Evolutionary conservation across 2,113 vertebrate genomes (phyloP).

Genomic region (Dicerorhinus sumatrensis): DNA sequence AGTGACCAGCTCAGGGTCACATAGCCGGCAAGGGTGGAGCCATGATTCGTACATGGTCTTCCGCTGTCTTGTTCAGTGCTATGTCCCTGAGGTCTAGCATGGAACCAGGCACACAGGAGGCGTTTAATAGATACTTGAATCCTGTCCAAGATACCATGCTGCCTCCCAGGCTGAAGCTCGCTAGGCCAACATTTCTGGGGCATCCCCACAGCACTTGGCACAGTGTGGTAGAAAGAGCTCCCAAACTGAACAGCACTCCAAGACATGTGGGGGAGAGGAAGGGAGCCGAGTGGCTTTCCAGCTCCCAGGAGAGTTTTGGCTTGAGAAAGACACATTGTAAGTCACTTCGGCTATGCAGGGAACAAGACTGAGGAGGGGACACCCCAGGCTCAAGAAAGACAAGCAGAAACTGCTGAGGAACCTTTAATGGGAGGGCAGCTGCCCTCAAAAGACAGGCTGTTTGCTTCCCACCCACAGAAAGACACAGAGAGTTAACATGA

Average conservation of each 20-base stretch:
- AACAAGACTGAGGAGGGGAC: not conserved
- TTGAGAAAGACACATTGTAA: not conserved
- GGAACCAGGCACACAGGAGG: not conserved
- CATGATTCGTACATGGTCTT: not conserved
- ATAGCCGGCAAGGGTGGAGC: not conserved
- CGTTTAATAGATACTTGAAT: not conserved
- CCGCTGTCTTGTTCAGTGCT: not conserved
- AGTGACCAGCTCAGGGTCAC: not conserved
- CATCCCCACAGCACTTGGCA: not conserved
- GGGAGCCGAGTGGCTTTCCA: not conserved
- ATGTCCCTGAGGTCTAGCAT: not conserved
- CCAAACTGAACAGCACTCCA: not conserved
- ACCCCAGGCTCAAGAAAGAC: not conserved
- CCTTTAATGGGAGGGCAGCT: not conserved
- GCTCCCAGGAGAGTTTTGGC: not conserved
- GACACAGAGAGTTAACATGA: not conserved
- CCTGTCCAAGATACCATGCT: not conserved
- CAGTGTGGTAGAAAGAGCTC: not conserved
- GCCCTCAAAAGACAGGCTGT: not conserved
- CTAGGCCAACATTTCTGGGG: not conserved
- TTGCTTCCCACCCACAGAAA: conserved; percentile 64
- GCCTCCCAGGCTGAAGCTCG: not conserved
- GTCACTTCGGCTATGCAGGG: not conserved
- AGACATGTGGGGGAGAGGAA: fast-evolving
- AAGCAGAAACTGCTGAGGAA: not conserved